Base-by-base conservation (phyloP, 2,797 vertebrate genomes). In the Rhabdomys pumilio region DNA sequence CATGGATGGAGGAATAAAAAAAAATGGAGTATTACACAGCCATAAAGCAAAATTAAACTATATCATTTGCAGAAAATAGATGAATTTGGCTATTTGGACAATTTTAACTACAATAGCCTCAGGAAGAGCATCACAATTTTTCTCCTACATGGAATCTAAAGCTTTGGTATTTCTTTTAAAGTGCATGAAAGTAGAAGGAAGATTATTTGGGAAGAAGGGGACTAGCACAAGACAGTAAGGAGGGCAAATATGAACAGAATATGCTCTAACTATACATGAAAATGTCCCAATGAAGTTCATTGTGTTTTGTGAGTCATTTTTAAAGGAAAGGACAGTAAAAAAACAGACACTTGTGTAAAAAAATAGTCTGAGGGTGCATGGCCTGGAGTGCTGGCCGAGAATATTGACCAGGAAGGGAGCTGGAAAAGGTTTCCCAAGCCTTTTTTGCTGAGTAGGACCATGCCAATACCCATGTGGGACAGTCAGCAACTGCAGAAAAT, bases 291-390 rank as follows among this genome's bases (percentile, higher is more conserved):
- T 31, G 24, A 57, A 73, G 38, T 20, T 3, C 50, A 88, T 13
- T 57, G 12, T 73, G n/a, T 4, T 44, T 11, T 59, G 9, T 29
- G 53, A 41, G n/a, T 88, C 15, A 6, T 88, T 57, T 57, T 57
- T 29, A 73, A 55, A 72, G 29, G 53, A 34, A 47, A 50, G 63
- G 20, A 69, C 19, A 26, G 47, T 6, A 24, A 8, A 53, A n/a
- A 53, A 92, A 95, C 65, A 96, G 69, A 72, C 24, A 89, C 24
- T 91, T 87, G 80, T 87, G 50, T 50, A 95, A 96, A 34, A 26
- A 31, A 26, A n/a, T 29, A 38, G 20, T 55, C 47, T 55, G 12
- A 86, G 47, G 31, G 20, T 26, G 6, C 3, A 38, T 22, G 17
- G 65, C 20, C 65, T 38, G 12, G 34, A 72, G 22, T 17, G 14